Conservation (phyloP, 2,797 vertebrate genomes). For the Pterois miles region DNA sequence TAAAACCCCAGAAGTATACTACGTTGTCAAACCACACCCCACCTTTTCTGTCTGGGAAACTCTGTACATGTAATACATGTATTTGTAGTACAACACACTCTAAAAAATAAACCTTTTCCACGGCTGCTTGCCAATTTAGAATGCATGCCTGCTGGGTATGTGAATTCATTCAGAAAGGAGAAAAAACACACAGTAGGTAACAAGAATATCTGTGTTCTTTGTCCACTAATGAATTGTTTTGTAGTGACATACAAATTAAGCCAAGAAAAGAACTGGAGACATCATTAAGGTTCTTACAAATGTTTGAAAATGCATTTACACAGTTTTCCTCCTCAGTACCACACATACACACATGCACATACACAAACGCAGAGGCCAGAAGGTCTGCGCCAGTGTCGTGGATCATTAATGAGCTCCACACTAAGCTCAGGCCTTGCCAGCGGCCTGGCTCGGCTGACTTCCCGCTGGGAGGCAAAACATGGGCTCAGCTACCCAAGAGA, state of each 20-base stretch:
- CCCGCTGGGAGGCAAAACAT: slow-evolving; percentile 67
- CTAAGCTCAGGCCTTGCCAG: slow-evolving; percentile 44
- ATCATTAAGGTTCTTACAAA: slow-evolving; percentile 31
- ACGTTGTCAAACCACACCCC: background rate
- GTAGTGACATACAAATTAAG: slow-evolving; percentile 23
- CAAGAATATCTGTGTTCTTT: slow-evolving; percentile 6
- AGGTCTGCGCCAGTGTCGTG: slow-evolving; percentile 32
- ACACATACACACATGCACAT: slow-evolving; percentile 2
- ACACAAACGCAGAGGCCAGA: slow-evolving; percentile 16
- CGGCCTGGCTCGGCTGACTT: slow-evolving; percentile 51
- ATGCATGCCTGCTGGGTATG: background rate
- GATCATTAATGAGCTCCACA: slow-evolving; percentile 69
- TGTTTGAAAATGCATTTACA: slow-evolving; percentile 14
- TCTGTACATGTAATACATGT: background rate
- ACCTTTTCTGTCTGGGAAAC: background rate
- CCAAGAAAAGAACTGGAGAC: background rate
- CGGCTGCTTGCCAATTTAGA: background rate
- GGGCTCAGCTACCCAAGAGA: slow-evolving; percentile 46
- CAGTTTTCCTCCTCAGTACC: background rate
- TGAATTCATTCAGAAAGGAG: background rate
- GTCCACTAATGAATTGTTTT: slow-evolving; percentile 33
- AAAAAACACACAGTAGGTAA: background rate
- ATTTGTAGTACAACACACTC: background rate
- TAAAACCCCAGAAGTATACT: background rate
- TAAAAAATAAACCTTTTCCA: background rate